A percentile compares a stretch with the other conserved stretches of the same genome.
phyloP scores from a whole-genome alignment of 92 coral and sea anemone genomes.

The Actinernus sp. region DNA sequence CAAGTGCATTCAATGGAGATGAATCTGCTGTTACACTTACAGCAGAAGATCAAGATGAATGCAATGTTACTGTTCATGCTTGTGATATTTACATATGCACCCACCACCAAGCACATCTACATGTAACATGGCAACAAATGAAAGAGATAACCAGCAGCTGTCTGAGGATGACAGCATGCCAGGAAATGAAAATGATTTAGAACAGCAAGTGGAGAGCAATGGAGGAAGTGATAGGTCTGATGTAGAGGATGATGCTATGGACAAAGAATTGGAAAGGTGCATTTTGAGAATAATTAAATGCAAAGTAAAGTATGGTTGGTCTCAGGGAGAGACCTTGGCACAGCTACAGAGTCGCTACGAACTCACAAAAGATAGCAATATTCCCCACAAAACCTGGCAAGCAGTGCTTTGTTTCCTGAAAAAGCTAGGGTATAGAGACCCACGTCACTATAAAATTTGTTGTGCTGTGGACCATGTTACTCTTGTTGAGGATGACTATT shows the following conservation, averaged over 20 bases:
- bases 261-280: constrained; percentile 23
- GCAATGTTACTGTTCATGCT: no score
- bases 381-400: constrained; percentile 55
- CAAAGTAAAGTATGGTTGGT: constrained; percentile 63
- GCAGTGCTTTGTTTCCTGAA: constrained; percentile 48
- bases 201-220: no score
- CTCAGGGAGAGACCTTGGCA: constrained; percentile 43
- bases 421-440: constrained; percentile 52
- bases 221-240: not conserved
- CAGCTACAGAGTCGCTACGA: constrained; percentile 49
- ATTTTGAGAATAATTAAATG: constrained; percentile 39
- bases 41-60: no score
- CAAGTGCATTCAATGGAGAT: no score
- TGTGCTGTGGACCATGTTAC: constrained; percentile 59
- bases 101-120: no score
- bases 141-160: no score
- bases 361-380: constrained; percentile 30
- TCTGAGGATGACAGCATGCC: no score
- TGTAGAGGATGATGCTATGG: constrained; percentile 17
- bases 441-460: constrained; percentile 58
- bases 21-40: no score
- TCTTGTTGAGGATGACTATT: constrained; percentile 30
- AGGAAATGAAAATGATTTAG: no score
- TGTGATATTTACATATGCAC: no score
- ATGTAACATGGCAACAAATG: no score